These are phyloP conservation scores for Haliclona indistincta DNA, from an alignment of 37 sponge, comb jelly and placozoan genomes.

Conservation along the genomic window DNA sequence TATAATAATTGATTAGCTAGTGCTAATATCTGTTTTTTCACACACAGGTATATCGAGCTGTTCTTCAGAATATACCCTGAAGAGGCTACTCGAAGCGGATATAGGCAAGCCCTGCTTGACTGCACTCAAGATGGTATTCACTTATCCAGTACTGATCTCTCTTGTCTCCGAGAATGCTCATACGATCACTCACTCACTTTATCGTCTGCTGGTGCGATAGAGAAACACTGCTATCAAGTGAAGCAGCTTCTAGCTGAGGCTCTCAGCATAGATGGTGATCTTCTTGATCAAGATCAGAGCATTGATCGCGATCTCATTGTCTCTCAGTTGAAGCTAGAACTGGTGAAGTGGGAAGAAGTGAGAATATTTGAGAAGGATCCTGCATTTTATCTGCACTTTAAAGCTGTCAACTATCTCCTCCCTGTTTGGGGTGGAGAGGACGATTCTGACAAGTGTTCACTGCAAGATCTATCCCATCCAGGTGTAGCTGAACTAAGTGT, in stretches of 20 bases:
- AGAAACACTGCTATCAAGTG: not conserved
- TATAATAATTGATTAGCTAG: too few relatives aligned
- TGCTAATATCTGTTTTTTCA: not conserved
- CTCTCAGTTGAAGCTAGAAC: slow-evolving; percentile 48
- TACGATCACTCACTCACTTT: slow-evolving; percentile 30
- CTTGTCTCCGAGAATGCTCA: not conserved
- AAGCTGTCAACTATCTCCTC: slow-evolving; percentile 46
- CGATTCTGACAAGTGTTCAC: not conserved
- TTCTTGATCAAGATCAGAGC: slow-evolving; percentile 36
- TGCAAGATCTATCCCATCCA: slow-evolving; percentile 1
- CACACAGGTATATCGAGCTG: slow-evolving; percentile 42
- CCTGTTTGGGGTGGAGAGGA: slow-evolving; percentile 44
- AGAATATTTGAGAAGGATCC: slow-evolving; percentile 36
- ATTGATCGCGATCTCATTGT: slow-evolving; percentile 41
- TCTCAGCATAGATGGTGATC: slow-evolving; percentile 10
- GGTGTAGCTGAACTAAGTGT: slow-evolving; percentile 20
- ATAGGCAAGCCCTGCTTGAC: slow-evolving; percentile 4
- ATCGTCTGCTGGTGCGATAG: not conserved
- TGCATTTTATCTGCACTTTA: slow-evolving; percentile 41
- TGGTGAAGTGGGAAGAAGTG: slow-evolving; percentile 38
- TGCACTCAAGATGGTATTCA: not conserved
- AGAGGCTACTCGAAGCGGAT: slow-evolving; percentile 61
- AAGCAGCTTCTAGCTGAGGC: slow-evolving; percentile 21
- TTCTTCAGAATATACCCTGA: slow-evolving; percentile 44
- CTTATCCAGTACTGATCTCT: not conserved